Conservation (phyloP, 2,888 invertebrate species). For the Eupithecia insigniata region DNA sequence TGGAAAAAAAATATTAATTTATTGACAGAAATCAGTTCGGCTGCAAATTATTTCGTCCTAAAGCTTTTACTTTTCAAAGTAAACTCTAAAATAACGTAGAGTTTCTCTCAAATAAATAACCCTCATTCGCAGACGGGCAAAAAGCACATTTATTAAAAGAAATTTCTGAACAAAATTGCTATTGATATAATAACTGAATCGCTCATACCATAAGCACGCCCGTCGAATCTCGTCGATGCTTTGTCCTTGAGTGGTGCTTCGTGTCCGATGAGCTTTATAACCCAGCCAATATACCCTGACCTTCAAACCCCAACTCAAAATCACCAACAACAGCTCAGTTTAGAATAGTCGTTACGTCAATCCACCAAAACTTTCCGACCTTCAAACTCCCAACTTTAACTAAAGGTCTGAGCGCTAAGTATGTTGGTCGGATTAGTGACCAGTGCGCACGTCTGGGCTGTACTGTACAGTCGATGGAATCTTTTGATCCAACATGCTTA, state of each 20-base stretch:
- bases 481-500: slow-evolving; percentile 63
- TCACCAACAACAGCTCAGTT: slow-evolving; percentile 20
- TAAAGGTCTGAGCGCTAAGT: slow-evolving; percentile 41
- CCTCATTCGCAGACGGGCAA: background rate
- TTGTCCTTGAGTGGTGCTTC: slow-evolving; percentile 62
- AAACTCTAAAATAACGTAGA: background rate
- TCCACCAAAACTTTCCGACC: slow-evolving; percentile 46
- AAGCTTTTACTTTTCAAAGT: no score
- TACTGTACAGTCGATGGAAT: slow-evolving; percentile 62
- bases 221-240: slow-evolving; percentile 56
- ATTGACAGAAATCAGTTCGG: no score
- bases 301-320: slow-evolving; percentile 15
- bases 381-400: slow-evolving; percentile 15
- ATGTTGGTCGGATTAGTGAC: slow-evolving; percentile 52
- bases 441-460: slow-evolving; percentile 50
- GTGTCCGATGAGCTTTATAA: slow-evolving; percentile 63
- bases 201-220: background rate
- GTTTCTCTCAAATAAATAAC: background rate
- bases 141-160: background rate
- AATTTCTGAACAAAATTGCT: background rate
- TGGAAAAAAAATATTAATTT: no score
- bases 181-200: slow-evolving; percentile 10
- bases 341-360: slow-evolving; percentile 45
- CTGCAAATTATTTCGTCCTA: no score
- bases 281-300: slow-evolving; percentile 45